Conservation (phyloP, 2,888 invertebrate genomes). For the Stratiomys singularior region DNA sequence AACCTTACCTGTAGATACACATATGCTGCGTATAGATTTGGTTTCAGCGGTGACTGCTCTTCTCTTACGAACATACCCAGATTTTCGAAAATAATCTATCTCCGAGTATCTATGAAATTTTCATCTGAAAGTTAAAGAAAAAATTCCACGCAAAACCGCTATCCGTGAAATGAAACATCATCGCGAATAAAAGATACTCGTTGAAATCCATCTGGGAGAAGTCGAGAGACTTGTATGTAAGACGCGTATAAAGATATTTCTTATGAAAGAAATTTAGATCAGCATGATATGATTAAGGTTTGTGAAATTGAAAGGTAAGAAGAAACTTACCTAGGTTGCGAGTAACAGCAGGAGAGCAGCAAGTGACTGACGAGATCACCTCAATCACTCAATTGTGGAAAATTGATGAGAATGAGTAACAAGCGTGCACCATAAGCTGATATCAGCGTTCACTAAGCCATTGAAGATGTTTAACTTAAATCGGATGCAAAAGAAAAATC, state of each 20-base stretch:
- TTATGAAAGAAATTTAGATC: conserved; percentile 5
- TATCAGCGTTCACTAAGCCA: background rate
- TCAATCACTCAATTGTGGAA: conserved; percentile 5
- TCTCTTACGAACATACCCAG: background rate
- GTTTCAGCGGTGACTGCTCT: background rate
- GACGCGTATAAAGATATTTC: background rate
- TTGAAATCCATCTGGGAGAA: no score
- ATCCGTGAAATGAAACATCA: background rate
- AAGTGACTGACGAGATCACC: background rate
- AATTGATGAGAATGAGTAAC: background rate
- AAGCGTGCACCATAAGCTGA: background rate
- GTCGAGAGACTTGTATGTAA: background rate
- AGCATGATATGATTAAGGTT: conserved; percentile 4
- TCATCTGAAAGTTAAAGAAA: background rate
- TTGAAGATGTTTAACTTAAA: background rate
- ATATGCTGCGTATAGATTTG: background rate
- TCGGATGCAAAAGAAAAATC: conserved; percentile 27
- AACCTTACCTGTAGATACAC: no score
- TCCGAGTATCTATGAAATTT: conserved; percentile 3
- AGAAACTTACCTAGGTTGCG: background rate
- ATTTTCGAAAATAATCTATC: background rate
- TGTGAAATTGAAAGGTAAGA: conserved; percentile 35
- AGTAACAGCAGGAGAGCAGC: no score
- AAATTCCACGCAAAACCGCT: background rate
- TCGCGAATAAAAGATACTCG: background rate